These are phyloP conservation scores for Acleris literana DNA, from an alignment of 2,888 invertebrate genomes.

Conservation along the genomic window DNA sequence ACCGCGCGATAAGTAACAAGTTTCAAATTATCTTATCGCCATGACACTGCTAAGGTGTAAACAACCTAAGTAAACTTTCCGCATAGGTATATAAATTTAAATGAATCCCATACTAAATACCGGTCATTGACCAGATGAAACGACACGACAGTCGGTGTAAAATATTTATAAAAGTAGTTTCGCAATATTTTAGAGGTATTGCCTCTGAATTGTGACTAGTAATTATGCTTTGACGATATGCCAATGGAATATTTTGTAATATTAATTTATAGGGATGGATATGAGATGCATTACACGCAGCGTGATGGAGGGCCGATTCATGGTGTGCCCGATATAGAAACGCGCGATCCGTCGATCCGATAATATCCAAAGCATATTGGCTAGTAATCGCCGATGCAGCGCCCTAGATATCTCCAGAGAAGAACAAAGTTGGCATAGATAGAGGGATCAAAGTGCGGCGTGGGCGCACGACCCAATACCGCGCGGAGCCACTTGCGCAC, in stretches of 20 bases:
- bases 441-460: constrained; percentile 79
- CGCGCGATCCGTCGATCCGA: constrained; percentile 50
- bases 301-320: constrained; percentile 35
- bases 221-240: neutral
- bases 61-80: constrained; percentile 62
- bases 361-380: constrained; percentile 59
- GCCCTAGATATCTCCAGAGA: constrained; percentile 75
- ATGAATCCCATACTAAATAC: constrained; percentile 12
- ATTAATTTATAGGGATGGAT: neutral
- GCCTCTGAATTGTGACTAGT: neutral
- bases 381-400: constrained; percentile 60
- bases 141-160: constrained; percentile 13
- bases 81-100: constrained; percentile 27
- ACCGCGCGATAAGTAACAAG: constrained; percentile 61
- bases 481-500: constrained; percentile 41
- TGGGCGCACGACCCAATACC: constrained; percentile 82
- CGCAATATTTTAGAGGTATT: constrained; percentile 6
- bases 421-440: constrained; percentile 82
- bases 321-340: constrained; percentile 42
- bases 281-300: constrained; percentile 14
- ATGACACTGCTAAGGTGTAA: constrained; percentile 61
- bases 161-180: constrained; percentile 5
- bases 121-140: constrained; percentile 47
- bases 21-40: constrained; percentile 73
- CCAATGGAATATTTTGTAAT: neutral